Conservation (phyloP, 2,113 vertebrate genomes). For the Stercorarius parasiticus region DNA sequence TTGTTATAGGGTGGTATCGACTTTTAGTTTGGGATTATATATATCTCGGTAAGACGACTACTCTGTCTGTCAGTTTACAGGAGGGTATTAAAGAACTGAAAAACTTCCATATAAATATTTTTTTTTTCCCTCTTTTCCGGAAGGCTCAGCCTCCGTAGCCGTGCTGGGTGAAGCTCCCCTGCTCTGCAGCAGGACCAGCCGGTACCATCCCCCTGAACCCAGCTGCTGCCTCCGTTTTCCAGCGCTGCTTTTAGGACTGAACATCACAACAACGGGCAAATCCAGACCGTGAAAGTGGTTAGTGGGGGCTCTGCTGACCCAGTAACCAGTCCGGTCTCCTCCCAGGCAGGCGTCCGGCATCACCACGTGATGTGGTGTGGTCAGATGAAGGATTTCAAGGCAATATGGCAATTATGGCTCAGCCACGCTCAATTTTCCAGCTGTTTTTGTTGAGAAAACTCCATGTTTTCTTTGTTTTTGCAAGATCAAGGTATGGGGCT, state of each 20-base stretch:
- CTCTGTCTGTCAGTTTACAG: background rate
- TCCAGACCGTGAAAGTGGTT: fast-evolving
- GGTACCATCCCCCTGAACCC: fast-evolving
- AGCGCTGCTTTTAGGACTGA: background rate
- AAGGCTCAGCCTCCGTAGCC: background rate
- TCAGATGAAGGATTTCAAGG: background rate
- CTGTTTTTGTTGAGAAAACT: background rate
- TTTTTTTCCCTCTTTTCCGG: background rate
- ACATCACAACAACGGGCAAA: background rate
- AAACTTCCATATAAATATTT: background rate
- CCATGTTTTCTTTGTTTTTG: background rate
- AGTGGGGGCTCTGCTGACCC: background rate
- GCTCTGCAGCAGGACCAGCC: background rate
- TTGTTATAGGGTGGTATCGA: background rate
- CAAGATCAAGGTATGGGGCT: background rate
- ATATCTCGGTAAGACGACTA: fast-evolving
- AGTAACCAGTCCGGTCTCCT: background rate
- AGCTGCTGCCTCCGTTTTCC: background rate
- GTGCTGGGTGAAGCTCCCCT: background rate
- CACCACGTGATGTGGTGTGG: fast-evolving
- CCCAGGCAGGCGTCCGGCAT: background rate
- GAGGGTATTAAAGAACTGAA: background rate
- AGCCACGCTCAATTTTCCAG: background rate
- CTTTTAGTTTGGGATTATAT: background rate
- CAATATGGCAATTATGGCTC: background rate